phyloP scores from a whole-genome alignment of 2,888 invertebrate species.

The Melieria omissa region DNA sequence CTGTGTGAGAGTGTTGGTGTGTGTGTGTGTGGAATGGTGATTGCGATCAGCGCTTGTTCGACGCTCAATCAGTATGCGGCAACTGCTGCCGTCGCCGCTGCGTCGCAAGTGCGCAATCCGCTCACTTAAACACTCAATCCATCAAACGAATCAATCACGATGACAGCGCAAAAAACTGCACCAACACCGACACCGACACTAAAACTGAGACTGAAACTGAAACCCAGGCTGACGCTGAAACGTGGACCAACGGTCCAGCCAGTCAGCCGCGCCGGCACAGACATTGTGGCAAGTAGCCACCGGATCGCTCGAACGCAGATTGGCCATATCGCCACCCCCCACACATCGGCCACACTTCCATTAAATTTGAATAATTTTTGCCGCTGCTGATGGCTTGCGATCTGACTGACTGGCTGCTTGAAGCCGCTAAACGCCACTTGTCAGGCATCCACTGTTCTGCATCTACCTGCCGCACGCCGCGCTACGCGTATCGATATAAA shows the following conservation, averaged over 20 bases:
- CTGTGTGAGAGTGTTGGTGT: conserved; percentile 3
- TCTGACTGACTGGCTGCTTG: not conserved
- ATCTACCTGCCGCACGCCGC: not conserved
- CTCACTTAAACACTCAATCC: conserved; percentile 55
- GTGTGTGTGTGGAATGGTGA: conserved; percentile 26
- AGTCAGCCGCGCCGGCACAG: too few relatives aligned
- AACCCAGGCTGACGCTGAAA: not conserved
- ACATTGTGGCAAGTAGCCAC: too few relatives aligned
- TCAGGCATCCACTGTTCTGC: not conserved
- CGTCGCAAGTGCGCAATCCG: conserved; percentile 3
- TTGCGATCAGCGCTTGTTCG: conserved; percentile 21
- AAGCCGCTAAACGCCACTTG: not conserved
- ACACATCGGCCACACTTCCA: conserved; percentile 47
- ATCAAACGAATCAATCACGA: conserved; percentile 64
- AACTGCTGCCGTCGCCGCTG: conserved; percentile 24
- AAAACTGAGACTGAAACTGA: not conserved
- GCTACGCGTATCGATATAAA: not conserved
- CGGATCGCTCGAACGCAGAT: too few relatives aligned
- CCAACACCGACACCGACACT: not conserved
- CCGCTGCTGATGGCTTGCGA: conserved; percentile 1
- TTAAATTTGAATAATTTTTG: conserved; percentile 60
- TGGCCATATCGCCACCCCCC: not conserved
- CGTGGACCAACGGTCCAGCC: too few relatives aligned
- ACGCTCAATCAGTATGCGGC: conserved; percentile 13
- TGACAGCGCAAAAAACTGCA: conserved; percentile 53